Conservation (phyloP, 35 echinoderm and acorn worm genomes). For the Heliocidaris tuberculata region DNA sequence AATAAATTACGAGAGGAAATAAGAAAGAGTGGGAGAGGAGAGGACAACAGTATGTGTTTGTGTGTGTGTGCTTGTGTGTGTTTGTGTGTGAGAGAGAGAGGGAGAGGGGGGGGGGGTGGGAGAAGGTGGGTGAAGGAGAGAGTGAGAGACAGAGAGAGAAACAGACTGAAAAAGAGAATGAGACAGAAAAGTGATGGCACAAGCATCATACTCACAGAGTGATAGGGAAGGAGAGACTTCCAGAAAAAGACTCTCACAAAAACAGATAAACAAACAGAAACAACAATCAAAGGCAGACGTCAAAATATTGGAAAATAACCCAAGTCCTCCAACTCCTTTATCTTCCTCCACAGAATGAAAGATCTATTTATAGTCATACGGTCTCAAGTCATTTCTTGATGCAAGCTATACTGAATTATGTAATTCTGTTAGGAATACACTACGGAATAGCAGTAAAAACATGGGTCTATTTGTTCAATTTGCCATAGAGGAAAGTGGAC, state of each 20-base stretch:
- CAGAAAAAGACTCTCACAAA: neutral
- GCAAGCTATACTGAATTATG: neutral
- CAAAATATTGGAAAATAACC: neutral
- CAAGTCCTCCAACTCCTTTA: neutral
- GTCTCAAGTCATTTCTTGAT: neutral
- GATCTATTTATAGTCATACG: neutral
- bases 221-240: neutral
- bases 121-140: no score
- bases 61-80: no score
- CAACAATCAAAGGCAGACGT: neutral
- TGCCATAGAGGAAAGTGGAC: neutral
- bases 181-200: neutral
- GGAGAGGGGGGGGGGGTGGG: no score
- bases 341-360: neutral
- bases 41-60: no score
- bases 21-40: no score
- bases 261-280: neutral
- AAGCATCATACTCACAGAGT: neutral
- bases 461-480: slow-evolving; percentile 25
- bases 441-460: slow-evolving; percentile 35
- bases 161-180: neutral
- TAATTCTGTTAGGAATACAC: slow-evolving; percentile 38
- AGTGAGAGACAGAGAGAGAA: no score
- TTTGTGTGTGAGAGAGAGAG: no score
- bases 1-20: no score